A percentile compares a stretch with the other conserved stretches of the same genome.
These are phyloP conservation scores for Prionailurus viverrinus DNA, from an alignment of 2,113 vertebrate genomes.

Conservation along the genomic window DNA sequence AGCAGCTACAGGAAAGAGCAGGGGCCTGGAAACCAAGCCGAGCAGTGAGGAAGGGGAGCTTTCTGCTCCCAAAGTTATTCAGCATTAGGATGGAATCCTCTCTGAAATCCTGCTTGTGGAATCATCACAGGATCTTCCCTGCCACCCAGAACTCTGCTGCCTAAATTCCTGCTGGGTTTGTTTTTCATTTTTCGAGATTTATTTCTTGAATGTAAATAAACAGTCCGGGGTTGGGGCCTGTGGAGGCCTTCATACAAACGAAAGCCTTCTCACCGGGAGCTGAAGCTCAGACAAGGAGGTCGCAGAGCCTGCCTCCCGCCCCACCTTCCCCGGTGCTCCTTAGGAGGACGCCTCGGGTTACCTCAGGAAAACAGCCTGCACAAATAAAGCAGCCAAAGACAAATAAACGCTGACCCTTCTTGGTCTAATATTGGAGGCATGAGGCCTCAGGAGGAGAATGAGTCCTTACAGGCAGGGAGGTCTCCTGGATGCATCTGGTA, in stretches of 20 bases:
- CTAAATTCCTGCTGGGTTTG: slow-evolving; percentile 46
- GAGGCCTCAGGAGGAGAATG: slow-evolving; percentile 23
- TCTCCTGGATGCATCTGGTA: background rate
- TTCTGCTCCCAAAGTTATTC: background rate
- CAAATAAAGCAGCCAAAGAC: background rate
- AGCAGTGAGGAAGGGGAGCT: background rate
- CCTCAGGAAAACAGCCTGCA: background rate
- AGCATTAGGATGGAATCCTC: background rate
- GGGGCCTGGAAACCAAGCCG: background rate
- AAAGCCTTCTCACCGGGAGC: background rate
- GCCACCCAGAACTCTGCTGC: slow-evolving; percentile 30
- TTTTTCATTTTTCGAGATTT: slow-evolving; percentile 67
- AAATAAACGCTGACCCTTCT: slow-evolving; percentile 34
- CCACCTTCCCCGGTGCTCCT: background rate
- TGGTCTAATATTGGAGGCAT: background rate
- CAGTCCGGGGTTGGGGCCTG: background rate
- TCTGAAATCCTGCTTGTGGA: background rate
- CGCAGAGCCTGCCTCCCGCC: background rate
- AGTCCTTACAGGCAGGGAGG: slow-evolving; percentile 58
- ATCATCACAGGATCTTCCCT: background rate
- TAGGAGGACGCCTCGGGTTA: background rate
- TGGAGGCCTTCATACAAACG: background rate
- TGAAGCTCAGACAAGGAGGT: background rate
- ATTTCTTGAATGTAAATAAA: slow-evolving; percentile 70
- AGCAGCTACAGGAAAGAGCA: background rate